Evolutionary conservation across 2,113 vertebrate species (phyloP).

Genomic region (Larimichthys crocea): DNA sequence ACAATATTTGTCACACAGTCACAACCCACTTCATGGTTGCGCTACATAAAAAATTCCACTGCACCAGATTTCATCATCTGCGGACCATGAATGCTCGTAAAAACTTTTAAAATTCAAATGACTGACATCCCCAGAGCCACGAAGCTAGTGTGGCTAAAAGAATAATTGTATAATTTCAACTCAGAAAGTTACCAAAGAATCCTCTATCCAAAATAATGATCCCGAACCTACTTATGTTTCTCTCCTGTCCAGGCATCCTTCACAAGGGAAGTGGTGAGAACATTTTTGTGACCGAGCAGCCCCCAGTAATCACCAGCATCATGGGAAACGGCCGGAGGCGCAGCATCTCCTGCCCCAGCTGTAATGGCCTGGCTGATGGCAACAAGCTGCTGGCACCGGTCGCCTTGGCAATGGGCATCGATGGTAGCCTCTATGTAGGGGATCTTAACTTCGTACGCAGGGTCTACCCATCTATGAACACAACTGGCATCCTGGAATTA

Average conservation of each 20-base stretch:
- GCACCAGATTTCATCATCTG: too few species aligned
- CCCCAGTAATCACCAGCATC: slow-evolving; percentile 94
- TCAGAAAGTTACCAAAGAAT: background rate
- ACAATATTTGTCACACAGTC: too few species aligned
- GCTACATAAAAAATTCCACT: too few species aligned
- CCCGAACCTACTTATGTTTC: background rate
- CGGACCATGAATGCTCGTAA: too few species aligned
- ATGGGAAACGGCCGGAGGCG: slow-evolving; percentile 98
- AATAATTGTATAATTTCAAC: background rate
- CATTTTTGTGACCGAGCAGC: slow-evolving; percentile 96
- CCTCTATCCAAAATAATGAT: background rate
- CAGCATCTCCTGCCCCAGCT: slow-evolving; percentile 98
- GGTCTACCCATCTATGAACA: slow-evolving; percentile 96
- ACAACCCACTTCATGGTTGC: too few species aligned
- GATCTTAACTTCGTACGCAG: slow-evolving; percentile 98
- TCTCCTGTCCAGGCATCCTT: slow-evolving; percentile 88
- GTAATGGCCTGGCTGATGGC: slow-evolving; percentile 97
- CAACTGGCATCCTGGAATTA: slow-evolving; percentile 96
- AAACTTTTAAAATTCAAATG: too few species aligned
- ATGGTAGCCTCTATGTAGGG: slow-evolving; percentile 97
- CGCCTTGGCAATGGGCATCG: slow-evolving; percentile 94
- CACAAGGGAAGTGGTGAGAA: slow-evolving; percentile 99
- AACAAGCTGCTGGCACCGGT: slow-evolving; percentile 99
- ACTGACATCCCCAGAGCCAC: background rate
- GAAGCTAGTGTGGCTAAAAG: background rate